These are phyloP conservation scores for Labeo calbasu DNA, from an alignment of 2,797 vertebrate genomes.

Conservation along the genomic window DNA sequence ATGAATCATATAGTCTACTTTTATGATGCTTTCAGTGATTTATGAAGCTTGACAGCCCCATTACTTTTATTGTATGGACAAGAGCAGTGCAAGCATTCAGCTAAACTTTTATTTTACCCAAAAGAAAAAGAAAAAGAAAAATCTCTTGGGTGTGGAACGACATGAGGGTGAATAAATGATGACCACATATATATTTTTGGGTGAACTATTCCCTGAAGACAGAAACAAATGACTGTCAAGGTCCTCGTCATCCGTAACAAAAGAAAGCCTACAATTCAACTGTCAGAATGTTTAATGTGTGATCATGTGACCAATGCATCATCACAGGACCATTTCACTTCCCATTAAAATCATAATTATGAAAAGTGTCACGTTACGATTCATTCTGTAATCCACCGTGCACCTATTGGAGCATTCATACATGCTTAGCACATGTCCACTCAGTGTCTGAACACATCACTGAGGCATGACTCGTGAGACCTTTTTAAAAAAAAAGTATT, in stretches of 20 bases:
- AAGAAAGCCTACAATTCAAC: slow-evolving; percentile 1
- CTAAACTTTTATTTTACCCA: neutral
- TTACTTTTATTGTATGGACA: neutral
- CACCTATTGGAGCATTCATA: slow-evolving; percentile 12
- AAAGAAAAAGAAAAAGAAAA: neutral
- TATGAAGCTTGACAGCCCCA: neutral
- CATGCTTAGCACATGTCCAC: slow-evolving; percentile 35
- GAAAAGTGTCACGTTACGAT: neutral
- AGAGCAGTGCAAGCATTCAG: neutral
- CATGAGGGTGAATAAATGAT: neutral
- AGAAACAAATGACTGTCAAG: neutral
- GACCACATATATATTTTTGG: neutral
- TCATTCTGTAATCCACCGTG: neutral
- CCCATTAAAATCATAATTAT: slow-evolving; percentile 41
- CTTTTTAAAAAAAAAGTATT: slow-evolving; percentile 43
- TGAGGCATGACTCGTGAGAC: slow-evolving; percentile 47
- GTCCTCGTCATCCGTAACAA: neutral
- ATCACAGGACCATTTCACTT: slow-evolving; percentile 31
- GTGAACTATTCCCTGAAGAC: neutral
- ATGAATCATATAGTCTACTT: neutral
- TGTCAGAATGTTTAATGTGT: slow-evolving; percentile 23
- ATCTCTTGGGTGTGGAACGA: neutral
- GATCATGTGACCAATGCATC: neutral
- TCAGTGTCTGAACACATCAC: slow-evolving; percentile 31
- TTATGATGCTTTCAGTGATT: neutral